A percentile compares a stretch with the other conserved stretches of the same genome.
Conservation (phyloP, 2,888 invertebrate species). For the Phymatocera aterrima region DNA sequence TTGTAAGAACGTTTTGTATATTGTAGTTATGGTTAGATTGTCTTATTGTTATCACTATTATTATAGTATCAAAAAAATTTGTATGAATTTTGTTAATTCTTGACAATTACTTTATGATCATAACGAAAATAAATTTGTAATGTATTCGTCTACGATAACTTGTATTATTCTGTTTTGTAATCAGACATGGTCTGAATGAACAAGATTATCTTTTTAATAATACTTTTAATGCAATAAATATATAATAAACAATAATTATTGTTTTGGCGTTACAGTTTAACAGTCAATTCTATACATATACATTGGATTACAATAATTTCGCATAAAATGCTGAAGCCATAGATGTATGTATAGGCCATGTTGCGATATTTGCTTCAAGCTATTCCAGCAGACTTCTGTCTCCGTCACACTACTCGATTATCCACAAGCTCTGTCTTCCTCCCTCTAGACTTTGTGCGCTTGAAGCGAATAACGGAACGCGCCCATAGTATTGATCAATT, state of each 20-base stretch:
- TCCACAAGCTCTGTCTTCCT: too few relatives aligned
- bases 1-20: slow-evolving; percentile 43
- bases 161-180: background rate
- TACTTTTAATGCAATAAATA: slow-evolving; percentile 70
- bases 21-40: slow-evolving; percentile 55
- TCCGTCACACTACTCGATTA: too few relatives aligned
- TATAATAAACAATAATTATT: slow-evolving; percentile 69
- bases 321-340: slow-evolving; percentile 64
- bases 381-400: too few relatives aligned
- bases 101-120: too few relatives aligned
- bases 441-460: too few relatives aligned
- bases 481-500: too few relatives aligned
- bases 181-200: background rate
- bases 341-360: slow-evolving; percentile 59
- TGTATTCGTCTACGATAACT: background rate
- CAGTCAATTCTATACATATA: slow-evolving; percentile 68
- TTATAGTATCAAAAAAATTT: too few relatives aligned
- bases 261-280: slow-evolving; percentile 69
- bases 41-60: slow-evolving; percentile 49
- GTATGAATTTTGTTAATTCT: too few relatives aligned
- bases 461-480: too few relatives aligned
- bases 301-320: slow-evolving; percentile 64
- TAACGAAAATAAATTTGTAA: slow-evolving; percentile 14
- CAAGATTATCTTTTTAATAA: slow-evolving; percentile 58
- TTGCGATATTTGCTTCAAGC: too few relatives aligned